phyloP scores from a whole-genome alignment of 2,888 invertebrate species.

The Athripsodes cinereus region DNA sequence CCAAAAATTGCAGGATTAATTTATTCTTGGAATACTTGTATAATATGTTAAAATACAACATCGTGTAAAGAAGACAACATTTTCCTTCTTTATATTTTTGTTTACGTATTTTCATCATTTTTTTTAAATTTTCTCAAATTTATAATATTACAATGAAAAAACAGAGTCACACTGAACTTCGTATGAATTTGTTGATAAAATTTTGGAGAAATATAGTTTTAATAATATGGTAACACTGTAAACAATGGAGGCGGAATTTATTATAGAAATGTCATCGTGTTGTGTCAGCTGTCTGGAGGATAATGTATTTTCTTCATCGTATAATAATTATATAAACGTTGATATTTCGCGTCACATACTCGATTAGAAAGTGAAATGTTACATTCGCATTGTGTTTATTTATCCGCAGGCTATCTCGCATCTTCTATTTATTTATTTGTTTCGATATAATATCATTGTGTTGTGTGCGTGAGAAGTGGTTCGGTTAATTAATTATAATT shows the following conservation, averaged over 20 bases:
- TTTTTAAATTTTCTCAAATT: too few species aligned
- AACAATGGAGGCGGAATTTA: not conserved
- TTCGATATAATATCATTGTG: not conserved
- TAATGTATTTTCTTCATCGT: not conserved
- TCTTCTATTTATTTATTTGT: not conserved
- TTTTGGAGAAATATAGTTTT: not conserved
- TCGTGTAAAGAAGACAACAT: too few species aligned
- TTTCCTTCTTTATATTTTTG: too few species aligned
- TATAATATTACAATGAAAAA: too few species aligned
- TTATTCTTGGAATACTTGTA: too few species aligned
- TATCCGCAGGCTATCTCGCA: not conserved
- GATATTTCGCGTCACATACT: not conserved
- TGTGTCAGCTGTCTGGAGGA: not conserved
- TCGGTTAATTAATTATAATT: not conserved
- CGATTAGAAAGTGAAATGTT: conserved; percentile 1
- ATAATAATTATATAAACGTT: not conserved
- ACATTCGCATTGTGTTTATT: not conserved
- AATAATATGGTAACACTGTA: not conserved
- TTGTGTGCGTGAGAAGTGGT: not conserved
- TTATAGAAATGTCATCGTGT: not conserved
- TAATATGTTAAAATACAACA: too few species aligned
- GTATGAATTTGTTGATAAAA: too few species aligned
- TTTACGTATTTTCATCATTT: too few species aligned
- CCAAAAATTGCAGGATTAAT: too few species aligned
- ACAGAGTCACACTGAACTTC: too few species aligned